Base-by-base conservation (phyloP, 2,888 invertebrate species). In the Hypomecis atomaria region DNA sequence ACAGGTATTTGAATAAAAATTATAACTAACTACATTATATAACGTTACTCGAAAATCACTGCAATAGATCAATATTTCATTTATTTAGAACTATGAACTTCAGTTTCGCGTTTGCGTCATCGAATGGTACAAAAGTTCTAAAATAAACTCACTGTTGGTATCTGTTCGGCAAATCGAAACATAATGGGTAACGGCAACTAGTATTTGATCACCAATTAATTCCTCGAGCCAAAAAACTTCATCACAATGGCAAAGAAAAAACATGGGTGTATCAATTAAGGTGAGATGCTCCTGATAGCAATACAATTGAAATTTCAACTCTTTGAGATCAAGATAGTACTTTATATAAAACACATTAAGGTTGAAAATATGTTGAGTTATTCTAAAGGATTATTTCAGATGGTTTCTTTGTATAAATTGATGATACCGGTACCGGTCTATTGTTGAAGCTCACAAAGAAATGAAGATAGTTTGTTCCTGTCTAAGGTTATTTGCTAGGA, bases 121-220 rank as follows among this genome's bases (percentile, higher is more conserved):
- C 23, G 23, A 23, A 23, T 23, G 3, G 23, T 23, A 23, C 23
- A 40, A 40, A 40, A 40, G 6, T 40, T 9, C 11, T 23, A 68
- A 69, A 72, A 71, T 67, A 61, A 67, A 71, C 58, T 59, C 59
- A 59, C 67, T 69, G 70, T 69, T 66, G 71, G 59, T 73, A 80
- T 78, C 77, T 70, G 76, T 73, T 74, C 76, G 74, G 78, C 75
- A 78, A 82, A 84, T 81, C 78, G 70, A 65, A 77, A 75, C 71
- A 82, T 80, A 85, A 85, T 83, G 70, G 75, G 49, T 87, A 87
- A 87, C 87, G 87, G 86, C 65, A 71, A 71, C 72, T 82, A 81
- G 74, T 81, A 79, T 83, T 84, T 82, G 81, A 73, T 69, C 81
- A 83, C 81, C 83, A 83, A 87, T 87, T 85, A 84, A 83, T 82